Evolutionary conservation across 2,888 invertebrate species (phyloP).

Genomic region (Acleris holmiana): DNA sequence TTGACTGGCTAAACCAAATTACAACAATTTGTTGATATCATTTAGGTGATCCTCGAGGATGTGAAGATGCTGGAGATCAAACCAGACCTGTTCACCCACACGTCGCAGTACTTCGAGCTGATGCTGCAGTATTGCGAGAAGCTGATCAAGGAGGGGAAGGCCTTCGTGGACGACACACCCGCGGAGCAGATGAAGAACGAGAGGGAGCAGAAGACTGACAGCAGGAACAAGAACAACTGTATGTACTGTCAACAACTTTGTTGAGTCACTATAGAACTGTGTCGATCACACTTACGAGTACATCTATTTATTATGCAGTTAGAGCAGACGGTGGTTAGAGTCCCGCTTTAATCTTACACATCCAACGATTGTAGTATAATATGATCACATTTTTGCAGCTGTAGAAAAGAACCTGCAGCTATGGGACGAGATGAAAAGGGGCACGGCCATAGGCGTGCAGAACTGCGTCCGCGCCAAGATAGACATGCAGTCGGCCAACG

Average conservation of each 20-base stretch:
- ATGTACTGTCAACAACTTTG: slow-evolving; percentile 58
- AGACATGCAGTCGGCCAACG: slow-evolving; percentile 97
- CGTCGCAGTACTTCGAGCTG: slow-evolving; percentile 98
- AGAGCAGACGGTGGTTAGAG: too few relatives aligned
- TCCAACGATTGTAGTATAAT: too few relatives aligned
- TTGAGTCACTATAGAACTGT: neutral
- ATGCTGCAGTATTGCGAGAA: slow-evolving; percentile 95
- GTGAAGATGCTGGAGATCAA: slow-evolving; percentile 95
- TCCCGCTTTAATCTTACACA: too few relatives aligned
- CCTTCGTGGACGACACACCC: slow-evolving; percentile 98
- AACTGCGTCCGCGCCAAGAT: slow-evolving; percentile 99
- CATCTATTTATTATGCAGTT: too few relatives aligned
- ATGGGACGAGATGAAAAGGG: slow-evolving; percentile 98
- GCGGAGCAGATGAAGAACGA: slow-evolving; percentile 97
- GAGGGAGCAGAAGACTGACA: slow-evolving; percentile 94
- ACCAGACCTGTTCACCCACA: slow-evolving; percentile 96
- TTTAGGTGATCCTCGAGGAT: slow-evolving; percentile 93
- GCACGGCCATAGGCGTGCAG: slow-evolving; percentile 90
- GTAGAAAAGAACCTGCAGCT: slow-evolving; percentile 92
- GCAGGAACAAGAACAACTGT: slow-evolving; percentile 93
- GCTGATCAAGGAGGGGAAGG: slow-evolving; percentile 93
- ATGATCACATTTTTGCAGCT: slow-evolving; percentile 76
- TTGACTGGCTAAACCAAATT: too few relatives aligned
- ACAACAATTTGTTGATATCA: too few relatives aligned
- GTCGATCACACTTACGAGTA: too few relatives aligned